Evolutionary conservation across 2,113 vertebrate species (phyloP), one percentile per base, ranked within the genome.

Genomic region (Parus major): DNA sequence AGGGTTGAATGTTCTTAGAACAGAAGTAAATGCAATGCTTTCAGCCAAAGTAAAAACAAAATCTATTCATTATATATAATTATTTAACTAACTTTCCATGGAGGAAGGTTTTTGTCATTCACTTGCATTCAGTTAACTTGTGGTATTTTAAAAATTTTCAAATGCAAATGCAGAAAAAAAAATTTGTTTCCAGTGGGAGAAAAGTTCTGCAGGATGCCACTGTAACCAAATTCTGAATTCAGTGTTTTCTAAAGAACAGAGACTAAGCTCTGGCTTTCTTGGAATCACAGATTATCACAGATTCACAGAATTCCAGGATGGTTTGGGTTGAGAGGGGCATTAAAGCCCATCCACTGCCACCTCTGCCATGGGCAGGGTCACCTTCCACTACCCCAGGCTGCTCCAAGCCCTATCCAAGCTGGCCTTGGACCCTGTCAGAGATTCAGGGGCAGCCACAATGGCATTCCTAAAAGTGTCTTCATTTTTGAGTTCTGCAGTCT

Each of bases 391-490:
- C 6, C n/a, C 31, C 63, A 61, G 29, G 15, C 1, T 61, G 41
- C 70, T 42, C 70, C 70, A 27, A 69, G 5, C 29, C 28, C 47
- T 1, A 1, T 61, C 55, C 63, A 55, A 0, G 20, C 61, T 55
- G 61, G 2, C 29, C 7, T 6, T 18, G 41, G 8, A 0, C 41
- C 11, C 7, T 49, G 0, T 39, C 35, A 90, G 63, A 35, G 25
- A 55, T 41, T 12, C 72, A 69, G 63, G 47, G 31, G 11, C 31
- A 36, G 31, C 29, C 63, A 33, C 27, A 23, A 27, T 24, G 49
- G 21, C 63, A 69, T 56, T 63, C 19, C 65, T 49, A 5, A 31
- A 60, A 39, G 3, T 20, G 3, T 53, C 19, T 75, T 25, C 29
- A 3, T 35, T 39, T 22, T 55, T 80, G 19, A 76, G 33, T 33